Evolutionary conservation across 2,113 vertebrate genomes (phyloP).

Genomic region (Lagopus leucura): DNA sequence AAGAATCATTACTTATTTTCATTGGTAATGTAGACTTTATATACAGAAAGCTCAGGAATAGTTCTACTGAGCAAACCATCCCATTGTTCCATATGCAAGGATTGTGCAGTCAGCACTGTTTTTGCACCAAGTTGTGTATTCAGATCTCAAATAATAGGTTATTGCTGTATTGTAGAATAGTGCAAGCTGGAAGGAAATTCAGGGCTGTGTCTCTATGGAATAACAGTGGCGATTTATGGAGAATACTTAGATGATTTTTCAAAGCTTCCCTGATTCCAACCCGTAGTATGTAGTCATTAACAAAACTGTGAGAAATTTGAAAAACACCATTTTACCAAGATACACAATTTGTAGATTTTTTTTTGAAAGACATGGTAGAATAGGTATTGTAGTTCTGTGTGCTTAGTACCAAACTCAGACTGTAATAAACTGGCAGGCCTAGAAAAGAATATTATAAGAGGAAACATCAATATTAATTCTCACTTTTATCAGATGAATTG

Average conservation of each 20-base stretch:
- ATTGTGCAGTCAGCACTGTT: background rate
- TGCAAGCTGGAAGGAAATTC: background rate
- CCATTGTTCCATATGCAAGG: background rate
- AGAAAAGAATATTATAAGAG: background rate
- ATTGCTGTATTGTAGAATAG: background rate
- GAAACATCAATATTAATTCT: background rate
- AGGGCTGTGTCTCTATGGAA: background rate
- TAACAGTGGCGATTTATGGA: background rate
- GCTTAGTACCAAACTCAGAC: background rate
- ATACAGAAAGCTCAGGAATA: background rate
- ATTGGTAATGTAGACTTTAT: background rate
- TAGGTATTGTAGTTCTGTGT: background rate
- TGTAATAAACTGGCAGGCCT: background rate
- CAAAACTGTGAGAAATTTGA: background rate
- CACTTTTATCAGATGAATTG: background rate
- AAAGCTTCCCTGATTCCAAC: background rate
- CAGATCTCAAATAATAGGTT: background rate
- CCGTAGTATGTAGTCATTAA: background rate
- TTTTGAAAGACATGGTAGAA: background rate
- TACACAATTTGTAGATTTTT: background rate
- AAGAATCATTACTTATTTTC: background rate
- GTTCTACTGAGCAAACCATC: background rate
- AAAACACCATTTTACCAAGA: background rate
- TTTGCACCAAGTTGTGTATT: background rate
- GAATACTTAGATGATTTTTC: background rate